Conservation (phyloP, 2,113 vertebrate genomes). For the Hyla sarda region DNA sequence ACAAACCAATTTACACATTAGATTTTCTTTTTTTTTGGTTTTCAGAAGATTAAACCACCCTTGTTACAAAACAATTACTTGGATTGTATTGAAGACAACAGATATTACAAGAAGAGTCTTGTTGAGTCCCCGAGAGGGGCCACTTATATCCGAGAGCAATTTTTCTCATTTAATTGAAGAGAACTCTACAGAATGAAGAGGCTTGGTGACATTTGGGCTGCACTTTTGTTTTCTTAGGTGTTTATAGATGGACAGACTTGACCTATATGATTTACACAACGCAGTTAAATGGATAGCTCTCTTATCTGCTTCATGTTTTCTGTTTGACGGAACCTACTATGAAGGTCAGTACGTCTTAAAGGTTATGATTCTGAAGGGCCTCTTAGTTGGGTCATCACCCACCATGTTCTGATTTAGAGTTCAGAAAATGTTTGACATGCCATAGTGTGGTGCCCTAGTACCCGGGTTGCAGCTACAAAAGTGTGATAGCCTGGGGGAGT, state of each 20-base stretch:
- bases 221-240: background rate
- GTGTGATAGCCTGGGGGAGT: too few species aligned
- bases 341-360: background rate
- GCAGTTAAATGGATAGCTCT: background rate
- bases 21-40: background rate
- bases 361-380: background rate
- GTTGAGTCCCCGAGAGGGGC: background rate
- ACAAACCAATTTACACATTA: constrained; percentile 16
- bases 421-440: background rate
- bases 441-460: too few species aligned
- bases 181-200: background rate
- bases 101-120: background rate
- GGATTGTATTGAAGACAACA: background rate
- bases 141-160: background rate
- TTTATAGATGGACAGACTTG: background rate
- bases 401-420: background rate
- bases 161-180: background rate
- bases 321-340: background rate
- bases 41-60: background rate
- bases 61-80: background rate
- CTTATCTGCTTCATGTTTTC: background rate
- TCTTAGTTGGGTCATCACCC: background rate
- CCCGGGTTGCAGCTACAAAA: too few species aligned
- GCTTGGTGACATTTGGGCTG: constrained; percentile 7
- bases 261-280: constrained; percentile 1